phyloP scores from a whole-genome alignment of 2,797 vertebrate genomes.

The Halcyon smyrnensis region DNA sequence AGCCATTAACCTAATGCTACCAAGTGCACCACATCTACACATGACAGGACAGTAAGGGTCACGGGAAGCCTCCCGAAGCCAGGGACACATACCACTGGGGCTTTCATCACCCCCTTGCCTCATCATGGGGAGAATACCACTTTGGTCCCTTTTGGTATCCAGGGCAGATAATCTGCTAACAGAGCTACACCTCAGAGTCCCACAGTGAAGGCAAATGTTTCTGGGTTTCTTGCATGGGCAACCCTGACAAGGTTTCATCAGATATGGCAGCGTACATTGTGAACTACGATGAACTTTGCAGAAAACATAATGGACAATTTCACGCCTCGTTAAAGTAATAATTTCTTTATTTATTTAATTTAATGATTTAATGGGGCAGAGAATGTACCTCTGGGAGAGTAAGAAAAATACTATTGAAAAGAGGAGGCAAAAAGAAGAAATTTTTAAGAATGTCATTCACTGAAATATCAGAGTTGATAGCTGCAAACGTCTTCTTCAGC shows the following conservation, averaged over 20 bases:
- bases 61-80: neutral
- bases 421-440: neutral
- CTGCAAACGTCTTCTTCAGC: neutral
- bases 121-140: neutral
- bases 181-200: neutral
- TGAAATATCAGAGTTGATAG: neutral
- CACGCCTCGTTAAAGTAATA: slow-evolving; percentile 52
- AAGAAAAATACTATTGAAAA: neutral
- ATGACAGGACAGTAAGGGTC: neutral
- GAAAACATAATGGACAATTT: neutral
- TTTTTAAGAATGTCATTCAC: rapidly evolving
- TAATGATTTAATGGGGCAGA: neutral
- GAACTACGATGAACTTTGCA: slow-evolving; percentile 43
- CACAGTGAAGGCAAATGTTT: neutral
- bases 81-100: neutral
- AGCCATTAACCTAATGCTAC: neutral
- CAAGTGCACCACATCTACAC: rapidly evolving
- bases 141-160: neutral
- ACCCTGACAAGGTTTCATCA: neutral
- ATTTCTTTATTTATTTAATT: slow-evolving; percentile 34
- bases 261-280: neutral
- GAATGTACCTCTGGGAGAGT: neutral
- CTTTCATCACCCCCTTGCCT: neutral
- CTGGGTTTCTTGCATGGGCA: neutral
- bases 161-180: neutral